A percentile compares a stretch with the other conserved stretches of the same genome.
Evolutionary conservation across 2,888 invertebrate species (phyloP).

Genomic region (Nephrocerus scutellatus): DNA sequence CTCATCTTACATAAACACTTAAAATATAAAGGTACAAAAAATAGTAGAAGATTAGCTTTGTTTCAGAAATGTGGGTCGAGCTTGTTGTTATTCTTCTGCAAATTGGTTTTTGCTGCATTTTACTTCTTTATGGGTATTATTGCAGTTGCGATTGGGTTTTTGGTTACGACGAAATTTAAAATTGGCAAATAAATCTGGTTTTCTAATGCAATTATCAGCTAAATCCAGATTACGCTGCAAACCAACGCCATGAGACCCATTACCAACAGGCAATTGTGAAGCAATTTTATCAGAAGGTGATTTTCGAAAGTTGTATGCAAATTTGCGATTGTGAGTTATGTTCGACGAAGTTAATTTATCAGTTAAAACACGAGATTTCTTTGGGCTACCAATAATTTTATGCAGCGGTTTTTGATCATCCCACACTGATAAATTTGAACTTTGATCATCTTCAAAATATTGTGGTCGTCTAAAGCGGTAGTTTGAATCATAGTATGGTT

Average conservation of each 20-base stretch:
- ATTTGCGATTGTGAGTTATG: constrained; percentile 37
- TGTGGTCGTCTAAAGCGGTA: constrained; percentile 44
- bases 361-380: constrained; percentile 19
- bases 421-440: constrained; percentile 32
- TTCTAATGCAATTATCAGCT: constrained; percentile 18
- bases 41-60: too few relatives aligned
- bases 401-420: constrained; percentile 36
- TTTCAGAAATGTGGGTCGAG: too few relatives aligned
- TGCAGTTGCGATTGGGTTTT: constrained; percentile 30
- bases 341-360: neutral
- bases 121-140: too few relatives aligned
- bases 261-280: neutral
- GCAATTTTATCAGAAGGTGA: constrained; percentile 21
- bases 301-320: constrained; percentile 41
- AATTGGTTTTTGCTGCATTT: constrained; percentile 22
- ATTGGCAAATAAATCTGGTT: constrained; percentile 39
- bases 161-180: constrained; percentile 38
- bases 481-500: constrained; percentile 39
- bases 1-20: too few relatives aligned
- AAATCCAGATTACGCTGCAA: constrained; percentile 33
- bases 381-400: constrained; percentile 34
- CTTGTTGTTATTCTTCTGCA: constrained; percentile 12
- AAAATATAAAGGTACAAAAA: too few relatives aligned
- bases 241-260: constrained; percentile 28
- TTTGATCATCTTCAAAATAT: constrained; percentile 43